Conservation (phyloP, 2,888 invertebrate species). For the Bembecia ichneumoniformis region DNA sequence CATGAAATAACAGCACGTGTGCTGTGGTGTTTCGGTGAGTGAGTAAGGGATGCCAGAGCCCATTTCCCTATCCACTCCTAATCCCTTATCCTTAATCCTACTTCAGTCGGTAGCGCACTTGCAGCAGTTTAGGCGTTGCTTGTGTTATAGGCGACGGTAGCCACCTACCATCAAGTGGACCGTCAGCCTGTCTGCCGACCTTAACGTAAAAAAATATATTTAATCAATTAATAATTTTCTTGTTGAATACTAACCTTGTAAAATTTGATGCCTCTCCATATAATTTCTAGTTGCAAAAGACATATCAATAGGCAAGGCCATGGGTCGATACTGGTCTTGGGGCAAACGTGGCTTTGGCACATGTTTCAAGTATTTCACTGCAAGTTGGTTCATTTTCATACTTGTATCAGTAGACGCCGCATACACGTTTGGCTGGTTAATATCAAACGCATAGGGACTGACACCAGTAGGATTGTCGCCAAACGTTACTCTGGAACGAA, state of each 20-base stretch:
- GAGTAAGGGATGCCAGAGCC: too few relatives aligned
- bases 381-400: conserved; percentile 63
- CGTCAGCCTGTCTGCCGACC: too few relatives aligned
- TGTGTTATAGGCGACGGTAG: too few relatives aligned
- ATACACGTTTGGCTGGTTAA: conserved; percentile 36
- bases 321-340: conserved; percentile 16
- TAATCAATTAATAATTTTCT: too few relatives aligned
- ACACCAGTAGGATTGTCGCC: conserved; percentile 46
- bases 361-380: conserved; percentile 54
- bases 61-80: too few relatives aligned
- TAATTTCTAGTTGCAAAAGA: conserved; percentile 81
- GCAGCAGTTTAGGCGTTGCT: too few relatives aligned
- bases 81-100: too few relatives aligned
- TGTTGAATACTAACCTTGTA: conserved; percentile 43
- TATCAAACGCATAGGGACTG: neutral
- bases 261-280: conserved; percentile 77
- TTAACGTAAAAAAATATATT: too few relatives aligned
- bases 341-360: conserved; percentile 13
- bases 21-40: too few relatives aligned
- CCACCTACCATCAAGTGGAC: too few relatives aligned
- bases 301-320: conserved; percentile 66
- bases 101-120: too few relatives aligned
- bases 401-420: conserved; percentile 48
- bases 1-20: too few relatives aligned
- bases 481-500: conserved; percentile 49